phyloP scores from a whole-genome alignment of 2,113 vertebrate species.

The Sorex araneus region DNA sequence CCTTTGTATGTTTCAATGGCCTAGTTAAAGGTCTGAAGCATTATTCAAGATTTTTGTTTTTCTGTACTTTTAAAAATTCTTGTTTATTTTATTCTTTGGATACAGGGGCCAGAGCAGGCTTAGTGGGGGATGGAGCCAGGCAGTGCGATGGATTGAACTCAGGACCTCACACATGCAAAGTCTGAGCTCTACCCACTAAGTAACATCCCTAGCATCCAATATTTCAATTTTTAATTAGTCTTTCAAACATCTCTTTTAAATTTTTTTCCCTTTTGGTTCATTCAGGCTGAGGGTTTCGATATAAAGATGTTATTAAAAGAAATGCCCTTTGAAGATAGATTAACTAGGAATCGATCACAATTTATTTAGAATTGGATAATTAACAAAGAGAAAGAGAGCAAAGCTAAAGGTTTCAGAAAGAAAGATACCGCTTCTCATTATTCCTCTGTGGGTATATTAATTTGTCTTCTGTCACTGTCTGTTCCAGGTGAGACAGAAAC shows the following conservation, averaged over 20 bases:
- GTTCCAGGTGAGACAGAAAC: background rate
- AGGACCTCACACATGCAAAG: background rate
- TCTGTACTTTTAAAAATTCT: too few species aligned
- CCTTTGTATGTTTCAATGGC: background rate
- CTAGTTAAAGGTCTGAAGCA: background rate
- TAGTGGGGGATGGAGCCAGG: too few species aligned
- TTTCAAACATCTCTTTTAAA: background rate
- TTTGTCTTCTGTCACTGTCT: background rate
- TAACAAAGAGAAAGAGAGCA: background rate
- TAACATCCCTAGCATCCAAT: background rate
- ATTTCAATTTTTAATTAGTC: background rate
- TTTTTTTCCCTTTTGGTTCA: background rate
- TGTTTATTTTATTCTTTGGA: background rate
- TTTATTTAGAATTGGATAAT: slow-evolving; percentile 47
- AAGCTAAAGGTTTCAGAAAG: background rate
- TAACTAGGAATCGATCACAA: background rate
- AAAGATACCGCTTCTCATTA: background rate
- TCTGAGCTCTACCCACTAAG: background rate
- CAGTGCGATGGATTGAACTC: too few species aligned
- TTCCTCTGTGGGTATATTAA: background rate
- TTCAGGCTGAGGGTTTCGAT: background rate
- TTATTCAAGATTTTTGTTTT: background rate
- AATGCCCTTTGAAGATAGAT: slow-evolving; percentile 2
- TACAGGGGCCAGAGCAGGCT: background rate
- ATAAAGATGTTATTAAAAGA: slow-evolving; percentile 4